Percentiles rank a stretch among this genome's conserved stretches.
Conservation (phyloP, 1,140 invertebrate species). For the Cepaea nemoralis region DNA sequence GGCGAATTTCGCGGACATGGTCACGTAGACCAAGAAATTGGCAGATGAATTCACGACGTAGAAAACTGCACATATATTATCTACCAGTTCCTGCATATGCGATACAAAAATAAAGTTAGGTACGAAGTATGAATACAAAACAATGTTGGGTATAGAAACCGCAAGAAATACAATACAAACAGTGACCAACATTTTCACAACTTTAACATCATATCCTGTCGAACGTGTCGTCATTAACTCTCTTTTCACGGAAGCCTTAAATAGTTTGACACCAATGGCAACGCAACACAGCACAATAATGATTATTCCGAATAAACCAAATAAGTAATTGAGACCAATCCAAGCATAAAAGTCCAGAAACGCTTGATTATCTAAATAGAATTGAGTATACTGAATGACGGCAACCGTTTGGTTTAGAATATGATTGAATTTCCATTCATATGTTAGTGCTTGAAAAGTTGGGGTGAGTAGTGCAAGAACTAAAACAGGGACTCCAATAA, state of each 20-base stretch:
- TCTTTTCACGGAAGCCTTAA: neutral
- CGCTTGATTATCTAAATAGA: neutral
- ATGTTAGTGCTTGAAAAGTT: neutral
- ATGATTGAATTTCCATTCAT: neutral
- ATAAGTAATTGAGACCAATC: neutral
- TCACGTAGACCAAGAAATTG: constrained; percentile 30
- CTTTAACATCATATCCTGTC: neutral
- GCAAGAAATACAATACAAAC: neutral
- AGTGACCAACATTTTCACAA: constrained; percentile 18
- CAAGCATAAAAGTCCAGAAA: neutral
- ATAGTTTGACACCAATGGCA: neutral
- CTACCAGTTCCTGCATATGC: neutral
- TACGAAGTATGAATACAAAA: neutral
- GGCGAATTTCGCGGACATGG: constrained; percentile 22
- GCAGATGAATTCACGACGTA: neutral
- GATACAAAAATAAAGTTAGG: neutral
- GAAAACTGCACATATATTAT: neutral
- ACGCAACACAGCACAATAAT: neutral
- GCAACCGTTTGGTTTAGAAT: neutral
- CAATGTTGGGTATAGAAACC: neutral
- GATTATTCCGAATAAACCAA: neutral
- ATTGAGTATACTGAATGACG: neutral
- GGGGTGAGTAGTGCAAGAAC: neutral
- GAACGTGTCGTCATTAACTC: neutral
- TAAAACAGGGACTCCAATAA: neutral